A percentile compares a stretch with the other conserved stretches of the same genome.
Conservation (phyloP, 2,888 invertebrate genomes). For the Acleris sparsana region DNA sequence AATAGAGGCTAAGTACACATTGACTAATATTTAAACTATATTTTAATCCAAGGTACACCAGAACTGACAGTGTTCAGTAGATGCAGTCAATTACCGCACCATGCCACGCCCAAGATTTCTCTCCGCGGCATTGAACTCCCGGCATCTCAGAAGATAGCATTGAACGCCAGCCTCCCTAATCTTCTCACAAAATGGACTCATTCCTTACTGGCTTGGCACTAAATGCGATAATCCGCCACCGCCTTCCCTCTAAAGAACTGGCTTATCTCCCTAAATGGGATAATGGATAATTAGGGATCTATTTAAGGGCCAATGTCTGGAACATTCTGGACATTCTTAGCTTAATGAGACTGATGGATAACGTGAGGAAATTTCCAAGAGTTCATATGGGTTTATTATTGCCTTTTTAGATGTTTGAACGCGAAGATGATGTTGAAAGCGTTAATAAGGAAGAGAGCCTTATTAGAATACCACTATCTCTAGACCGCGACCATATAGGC, state of each 20-base stretch:
- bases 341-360: slow-evolving; percentile 16
- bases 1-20: too few species aligned
- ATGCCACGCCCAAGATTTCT: slow-evolving; percentile 9
- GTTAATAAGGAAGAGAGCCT: neutral
- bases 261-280: slow-evolving; percentile 33
- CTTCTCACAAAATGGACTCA: too few species aligned
- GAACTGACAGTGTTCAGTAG: too few species aligned
- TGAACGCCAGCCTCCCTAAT: neutral
- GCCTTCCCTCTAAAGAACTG: slow-evolving; percentile 12
- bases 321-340: slow-evolving; percentile 26
- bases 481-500: neutral
- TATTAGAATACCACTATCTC: slow-evolving; percentile 2
- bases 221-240: too few species aligned
- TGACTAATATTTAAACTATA: too few species aligned
- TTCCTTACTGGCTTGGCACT: too few species aligned
- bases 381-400: slow-evolving; percentile 27
- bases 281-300: slow-evolving; percentile 32
- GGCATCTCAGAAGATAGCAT: slow-evolving; percentile 4
- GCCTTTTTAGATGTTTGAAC: slow-evolving; percentile 9
- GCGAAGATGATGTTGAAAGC: slow-evolving; percentile 1
- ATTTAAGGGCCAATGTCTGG: slow-evolving; percentile 23
- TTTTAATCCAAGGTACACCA: too few species aligned
- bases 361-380: slow-evolving; percentile 19
- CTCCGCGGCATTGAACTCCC: slow-evolving; percentile 12
- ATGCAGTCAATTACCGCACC: neutral